Conservation (phyloP, 2,888 invertebrate species). For the Metopia argyrocephala region DNA sequence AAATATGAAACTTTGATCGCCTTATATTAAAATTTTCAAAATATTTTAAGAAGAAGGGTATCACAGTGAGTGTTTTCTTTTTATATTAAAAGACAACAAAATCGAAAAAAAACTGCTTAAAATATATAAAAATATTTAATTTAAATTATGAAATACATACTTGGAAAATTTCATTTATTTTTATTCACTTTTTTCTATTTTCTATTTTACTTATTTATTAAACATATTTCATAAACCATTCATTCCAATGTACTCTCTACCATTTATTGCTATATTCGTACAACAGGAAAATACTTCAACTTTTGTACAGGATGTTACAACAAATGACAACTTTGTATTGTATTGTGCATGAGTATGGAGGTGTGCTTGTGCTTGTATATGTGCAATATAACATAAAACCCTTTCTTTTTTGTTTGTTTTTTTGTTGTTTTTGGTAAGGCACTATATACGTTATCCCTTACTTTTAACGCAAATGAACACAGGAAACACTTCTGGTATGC, state of each 20-base stretch:
- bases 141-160: constrained; percentile 34
- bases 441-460: not conserved
- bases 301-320: not conserved
- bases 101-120: not conserved
- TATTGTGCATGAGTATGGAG: not conserved
- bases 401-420: constrained; percentile 4
- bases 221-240: not conserved
- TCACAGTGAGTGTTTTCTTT: not conserved
- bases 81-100: not conserved
- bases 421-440: constrained; percentile 1
- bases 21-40: not conserved
- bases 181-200: not conserved
- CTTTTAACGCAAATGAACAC: constrained; percentile 37
- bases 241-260: not conserved
- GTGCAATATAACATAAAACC: constrained; percentile 20
- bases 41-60: not conserved
- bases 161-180: not conserved
- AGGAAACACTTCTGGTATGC: constrained; percentile 51
- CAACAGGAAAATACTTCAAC: constrained; percentile 6
- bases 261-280: not conserved
- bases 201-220: not conserved
- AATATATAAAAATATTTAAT: not conserved
- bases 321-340: constrained; percentile 15
- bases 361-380: not conserved
- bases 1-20: not conserved